Evolutionary conservation across 2,113 vertebrate genomes (phyloP), one percentile per base, ranked within the genome.

Genomic region (Microcebus ravelobensis): DNA sequence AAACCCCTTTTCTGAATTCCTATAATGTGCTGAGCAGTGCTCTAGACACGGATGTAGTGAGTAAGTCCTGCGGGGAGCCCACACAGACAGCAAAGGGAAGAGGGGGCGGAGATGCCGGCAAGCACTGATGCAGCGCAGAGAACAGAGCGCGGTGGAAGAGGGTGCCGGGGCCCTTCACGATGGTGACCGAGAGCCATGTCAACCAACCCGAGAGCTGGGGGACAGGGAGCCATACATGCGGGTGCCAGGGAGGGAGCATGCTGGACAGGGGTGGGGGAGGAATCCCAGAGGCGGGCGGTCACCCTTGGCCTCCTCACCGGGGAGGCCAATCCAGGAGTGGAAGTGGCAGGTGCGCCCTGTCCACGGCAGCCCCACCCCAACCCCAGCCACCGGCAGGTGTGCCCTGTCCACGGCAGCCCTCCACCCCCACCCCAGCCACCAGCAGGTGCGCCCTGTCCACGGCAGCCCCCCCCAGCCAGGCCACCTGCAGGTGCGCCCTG

Each of bases 111-210:
- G n/a, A 36, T 1, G 1, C 2, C 34, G 1, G 63, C 6, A 1
- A 4, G 6, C 7, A 67, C 67, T 45, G 4, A 8, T 0, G 6
- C 3, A 0, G 3, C 0, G 23, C 42, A 29, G 59, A 39, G n/a
- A 17, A 23, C 3, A 0, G 0, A 21, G 59, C 31, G 5, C 4
- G 17, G 5, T 0, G 20, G 8, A 9, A 6, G 39, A 29, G 2
- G 1, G 17, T 2, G 15, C 39, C 4, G 20, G 42, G 14, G 14
- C 20, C 7, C 31, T 39, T 13, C 27, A 8, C 10, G 0, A 5
- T 1, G 36, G 29, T 23, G 23, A 34, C 90, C 21, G 4, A 42
- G 25, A 70, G 42, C 42, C 1, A 8, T 14, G 68, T 18, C 42
- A n/a, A 2, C 82, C 29, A 11, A 4, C 48, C 36, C 2, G 36